phyloP scores from a whole-genome alignment of 1,140 invertebrate genomes.

The Andricus grossulariae region DNA sequence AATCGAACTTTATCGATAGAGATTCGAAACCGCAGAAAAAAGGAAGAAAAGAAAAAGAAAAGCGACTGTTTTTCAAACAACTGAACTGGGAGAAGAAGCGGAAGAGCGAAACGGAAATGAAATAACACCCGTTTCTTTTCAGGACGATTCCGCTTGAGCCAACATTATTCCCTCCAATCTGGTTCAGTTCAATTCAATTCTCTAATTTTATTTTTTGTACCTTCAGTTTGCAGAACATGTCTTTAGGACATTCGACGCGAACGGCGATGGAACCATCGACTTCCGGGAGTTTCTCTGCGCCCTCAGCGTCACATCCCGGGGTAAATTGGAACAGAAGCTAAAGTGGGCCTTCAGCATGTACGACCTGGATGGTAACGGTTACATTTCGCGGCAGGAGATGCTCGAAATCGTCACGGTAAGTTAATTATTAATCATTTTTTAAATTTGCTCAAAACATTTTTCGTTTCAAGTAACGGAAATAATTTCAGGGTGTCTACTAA shows the following conservation, averaged over 20 bases:
- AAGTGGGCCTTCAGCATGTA: conserved; percentile 99
- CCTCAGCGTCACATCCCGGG: conserved; percentile 94
- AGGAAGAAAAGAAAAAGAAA: neutral
- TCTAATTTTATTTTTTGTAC: conserved; percentile 45
- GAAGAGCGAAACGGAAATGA: conserved; percentile 13
- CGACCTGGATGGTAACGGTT: conserved; percentile 95
- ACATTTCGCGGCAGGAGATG: conserved; percentile 97
- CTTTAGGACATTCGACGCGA: conserved; percentile 98
- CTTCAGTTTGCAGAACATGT: conserved; percentile 97
- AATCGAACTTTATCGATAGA: neutral
- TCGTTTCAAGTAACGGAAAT: neutral
- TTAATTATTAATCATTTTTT: conserved; percentile 45
- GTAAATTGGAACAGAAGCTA: conserved; percentile 97
- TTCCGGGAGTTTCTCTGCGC: conserved; percentile 99
- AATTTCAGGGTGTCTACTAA: neutral
- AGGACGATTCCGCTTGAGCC: neutral
- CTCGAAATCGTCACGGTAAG: conserved; percentile 96
- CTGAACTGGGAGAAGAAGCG: neutral
- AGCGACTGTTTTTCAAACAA: neutral
- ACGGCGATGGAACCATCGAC: conserved; percentile 97
- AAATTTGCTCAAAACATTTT: neutral
- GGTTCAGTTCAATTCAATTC: neutral
- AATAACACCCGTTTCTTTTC: conserved; percentile 9
- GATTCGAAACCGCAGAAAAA: neutral
- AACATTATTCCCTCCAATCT: neutral